A percentile compares a stretch with the other conserved stretches of the same genome.
phyloP scores from a whole-genome alignment of 1,140 invertebrate species.

The Formica exsecta region DNA sequence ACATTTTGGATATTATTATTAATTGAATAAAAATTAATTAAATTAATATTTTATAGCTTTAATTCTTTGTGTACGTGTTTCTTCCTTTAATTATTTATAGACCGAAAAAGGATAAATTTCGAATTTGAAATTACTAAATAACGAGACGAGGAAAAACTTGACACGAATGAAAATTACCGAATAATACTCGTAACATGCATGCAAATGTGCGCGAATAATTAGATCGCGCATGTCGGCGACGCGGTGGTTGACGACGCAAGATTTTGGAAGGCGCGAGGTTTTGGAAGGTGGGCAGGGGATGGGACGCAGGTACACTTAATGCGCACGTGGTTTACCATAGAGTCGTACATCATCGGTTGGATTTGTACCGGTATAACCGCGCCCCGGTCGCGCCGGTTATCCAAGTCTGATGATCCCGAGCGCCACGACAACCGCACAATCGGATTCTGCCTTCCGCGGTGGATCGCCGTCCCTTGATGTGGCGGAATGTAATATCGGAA shows the following conservation, averaged over 20 bases:
- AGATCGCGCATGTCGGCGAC: constrained; percentile 30
- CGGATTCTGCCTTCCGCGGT: neutral
- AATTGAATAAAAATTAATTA: neutral
- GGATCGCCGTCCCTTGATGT: neutral
- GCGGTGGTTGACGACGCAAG: neutral
- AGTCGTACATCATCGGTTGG: constrained; percentile 73
- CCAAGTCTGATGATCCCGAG: constrained; percentile 68
- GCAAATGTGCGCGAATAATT: constrained; percentile 46
- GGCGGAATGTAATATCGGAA: constrained; percentile 1
- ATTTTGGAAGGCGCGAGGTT: constrained; percentile 49
- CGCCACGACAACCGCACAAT: constrained; percentile 25
- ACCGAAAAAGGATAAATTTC: neutral
- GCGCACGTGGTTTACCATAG: constrained; percentile 70
- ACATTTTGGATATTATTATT: neutral
- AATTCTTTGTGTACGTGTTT: neutral
- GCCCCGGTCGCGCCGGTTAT: constrained; percentile 61
- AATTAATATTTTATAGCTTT: neutral
- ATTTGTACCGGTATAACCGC: constrained; percentile 67
- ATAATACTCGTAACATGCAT: neutral
- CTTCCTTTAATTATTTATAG: constrained; percentile 14
- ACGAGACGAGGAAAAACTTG: neutral
- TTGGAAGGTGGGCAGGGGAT: constrained; percentile 6
- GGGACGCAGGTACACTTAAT: constrained; percentile 58
- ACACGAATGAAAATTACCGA: constrained; percentile 11
- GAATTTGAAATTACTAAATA: constrained; percentile 8